Evolutionary conservation across 2,888 invertebrate genomes (phyloP).

Genomic region (Hoplodrina blanda): DNA sequence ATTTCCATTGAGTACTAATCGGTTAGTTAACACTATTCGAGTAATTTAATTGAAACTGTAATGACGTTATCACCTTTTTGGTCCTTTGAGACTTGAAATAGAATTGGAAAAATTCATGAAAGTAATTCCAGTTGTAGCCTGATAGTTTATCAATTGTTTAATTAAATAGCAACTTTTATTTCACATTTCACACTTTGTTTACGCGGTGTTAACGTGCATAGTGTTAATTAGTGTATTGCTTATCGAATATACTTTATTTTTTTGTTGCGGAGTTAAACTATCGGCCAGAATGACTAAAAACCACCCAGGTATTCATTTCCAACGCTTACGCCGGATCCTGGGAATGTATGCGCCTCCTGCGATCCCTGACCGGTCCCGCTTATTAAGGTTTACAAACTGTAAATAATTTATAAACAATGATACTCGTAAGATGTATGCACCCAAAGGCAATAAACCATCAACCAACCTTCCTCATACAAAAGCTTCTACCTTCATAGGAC

Average conservation of each 20-base stretch:
- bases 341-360: too few species aligned
- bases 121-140: constrained; percentile 8
- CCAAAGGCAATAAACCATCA: neutral
- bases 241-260: neutral
- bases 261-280: too few species aligned
- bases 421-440: too few species aligned
- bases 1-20: neutral
- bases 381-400: too few species aligned
- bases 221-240: neutral
- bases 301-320: too few species aligned
- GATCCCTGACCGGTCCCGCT: too few species aligned
- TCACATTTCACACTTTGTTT: neutral
- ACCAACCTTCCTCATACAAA: neutral
- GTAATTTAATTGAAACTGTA: constrained; percentile 5
- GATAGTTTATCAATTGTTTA: constrained; percentile 13
- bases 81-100: constrained; percentile 12
- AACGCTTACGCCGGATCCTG: too few species aligned
- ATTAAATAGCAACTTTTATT: constrained; percentile 6
- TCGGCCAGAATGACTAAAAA: too few species aligned
- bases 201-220: neutral
- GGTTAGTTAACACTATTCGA: neutral
- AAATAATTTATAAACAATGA: too few species aligned
- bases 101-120: constrained; percentile 25
- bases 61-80: constrained; percentile 1
- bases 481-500: neutral